Percentiles rank a stretch among this genome's conserved stretches.
Conservation (phyloP, 2,113 vertebrate species). For the Atherinomorus stipes region DNA sequence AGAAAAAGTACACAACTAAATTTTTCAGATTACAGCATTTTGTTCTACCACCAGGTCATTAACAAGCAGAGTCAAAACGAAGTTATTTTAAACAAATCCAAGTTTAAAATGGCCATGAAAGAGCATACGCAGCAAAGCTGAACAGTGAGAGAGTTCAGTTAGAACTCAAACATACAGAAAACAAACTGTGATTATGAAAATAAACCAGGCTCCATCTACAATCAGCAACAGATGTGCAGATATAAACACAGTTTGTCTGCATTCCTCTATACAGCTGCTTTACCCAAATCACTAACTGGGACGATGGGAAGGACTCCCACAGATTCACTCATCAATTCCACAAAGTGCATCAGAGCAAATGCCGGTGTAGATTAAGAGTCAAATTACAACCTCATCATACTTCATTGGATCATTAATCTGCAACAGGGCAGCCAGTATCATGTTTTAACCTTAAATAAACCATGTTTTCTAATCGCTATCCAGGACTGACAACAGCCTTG, state of each 20-base stretch:
- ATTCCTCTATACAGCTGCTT: slow-evolving; percentile 53
- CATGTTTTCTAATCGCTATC: slow-evolving; percentile 12
- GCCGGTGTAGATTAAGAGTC: slow-evolving; percentile 38
- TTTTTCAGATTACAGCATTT: slow-evolving; percentile 15
- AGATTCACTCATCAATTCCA: slow-evolving; percentile 49
- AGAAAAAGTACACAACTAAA: neutral
- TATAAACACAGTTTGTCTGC: slow-evolving; percentile 51
- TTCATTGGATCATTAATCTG: slow-evolving; percentile 60
- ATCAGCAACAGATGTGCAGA: slow-evolving; percentile 67
- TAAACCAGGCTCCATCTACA: slow-evolving; percentile 44
- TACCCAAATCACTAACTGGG: slow-evolving; percentile 35
- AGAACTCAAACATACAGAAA: slow-evolving; percentile 38
- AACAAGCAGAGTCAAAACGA: slow-evolving; percentile 14
- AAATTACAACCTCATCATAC: slow-evolving; percentile 63
- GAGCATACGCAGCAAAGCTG: slow-evolving; percentile 5
- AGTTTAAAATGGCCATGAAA: slow-evolving; percentile 4
- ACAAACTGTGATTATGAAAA: slow-evolving; percentile 66
- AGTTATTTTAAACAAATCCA: slow-evolving; percentile 10
- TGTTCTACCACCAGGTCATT: neutral
- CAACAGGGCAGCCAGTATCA: slow-evolving; percentile 32
- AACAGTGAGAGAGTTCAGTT: slow-evolving; percentile 28
- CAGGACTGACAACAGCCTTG: neutral
- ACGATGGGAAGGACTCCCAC: slow-evolving; percentile 45
- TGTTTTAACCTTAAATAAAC: slow-evolving; percentile 30
- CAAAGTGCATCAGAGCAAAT: slow-evolving; percentile 41